Conservation (phyloP, 1,140 invertebrate species). For the Drosophila nannoptera region DNA sequence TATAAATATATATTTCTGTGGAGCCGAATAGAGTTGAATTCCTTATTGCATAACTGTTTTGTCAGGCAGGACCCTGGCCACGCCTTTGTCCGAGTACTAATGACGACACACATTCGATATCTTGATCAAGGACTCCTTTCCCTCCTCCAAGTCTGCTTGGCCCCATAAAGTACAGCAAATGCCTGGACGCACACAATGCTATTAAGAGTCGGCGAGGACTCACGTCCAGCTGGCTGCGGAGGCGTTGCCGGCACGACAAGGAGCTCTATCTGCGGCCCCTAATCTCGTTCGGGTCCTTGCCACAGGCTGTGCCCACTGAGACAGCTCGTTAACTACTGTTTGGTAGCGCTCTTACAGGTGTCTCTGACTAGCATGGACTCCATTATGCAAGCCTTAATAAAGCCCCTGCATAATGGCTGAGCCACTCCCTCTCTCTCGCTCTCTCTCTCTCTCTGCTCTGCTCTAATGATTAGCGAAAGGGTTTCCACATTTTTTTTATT, state of each 20-base stretch:
- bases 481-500: too few relatives aligned
- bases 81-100: slow-evolving; percentile 54
- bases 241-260: slow-evolving; percentile 17
- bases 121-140: slow-evolving; percentile 49
- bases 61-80: slow-evolving; percentile 61
- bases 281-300: too few relatives aligned
- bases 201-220: slow-evolving; percentile 53
- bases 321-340: too few relatives aligned
- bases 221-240: slow-evolving; percentile 4
- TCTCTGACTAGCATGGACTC: too few relatives aligned
- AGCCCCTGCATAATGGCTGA: too few relatives aligned
- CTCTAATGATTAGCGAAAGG: too few relatives aligned
- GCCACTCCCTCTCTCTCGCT: too few relatives aligned
- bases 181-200: slow-evolving; percentile 64
- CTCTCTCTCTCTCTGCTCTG: neutral
- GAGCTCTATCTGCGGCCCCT: slow-evolving; percentile 39
- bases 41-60: slow-evolving; percentile 67
- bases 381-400: too few relatives aligned
- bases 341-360: too few relatives aligned
- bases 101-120: slow-evolving; percentile 76
- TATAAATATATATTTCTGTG: neutral
- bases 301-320: too few relatives aligned
- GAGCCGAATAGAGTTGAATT: slow-evolving; percentile 48
- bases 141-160: slow-evolving; percentile 34
- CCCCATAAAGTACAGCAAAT: slow-evolving; percentile 75